phyloP scores from a whole-genome alignment of 2,888 invertebrate genomes.

The Drepanosiphum platanoidis region DNA sequence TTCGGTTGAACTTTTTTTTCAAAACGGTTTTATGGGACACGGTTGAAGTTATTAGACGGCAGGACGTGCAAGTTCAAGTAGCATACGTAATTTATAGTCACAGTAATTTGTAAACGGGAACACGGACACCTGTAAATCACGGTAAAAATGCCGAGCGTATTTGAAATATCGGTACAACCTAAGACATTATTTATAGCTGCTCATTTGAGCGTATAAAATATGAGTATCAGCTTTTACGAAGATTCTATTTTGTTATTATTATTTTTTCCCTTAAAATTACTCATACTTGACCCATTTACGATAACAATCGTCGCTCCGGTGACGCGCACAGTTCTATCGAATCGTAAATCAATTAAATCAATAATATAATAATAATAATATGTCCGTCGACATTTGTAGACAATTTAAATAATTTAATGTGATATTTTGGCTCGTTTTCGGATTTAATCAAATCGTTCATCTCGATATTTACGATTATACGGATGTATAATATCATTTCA shows the following conservation, averaged over 20 bases:
- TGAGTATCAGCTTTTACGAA: constrained; percentile 9
- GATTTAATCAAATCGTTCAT: too few relatives aligned
- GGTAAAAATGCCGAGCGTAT: neutral
- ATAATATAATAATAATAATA: neutral
- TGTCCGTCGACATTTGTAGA: neutral
- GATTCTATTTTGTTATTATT: neutral
- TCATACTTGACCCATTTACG: constrained; percentile 28
- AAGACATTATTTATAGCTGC: constrained; percentile 34
- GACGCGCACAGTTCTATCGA: neutral
- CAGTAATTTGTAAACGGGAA: constrained; percentile 43
- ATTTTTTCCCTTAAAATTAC: constrained; percentile 48
- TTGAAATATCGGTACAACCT: constrained; percentile 25
- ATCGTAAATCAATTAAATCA: neutral
- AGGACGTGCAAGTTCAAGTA: constrained; percentile 2
- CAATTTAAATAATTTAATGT: neutral
- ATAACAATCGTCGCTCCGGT: neutral
- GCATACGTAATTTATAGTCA: constrained; percentile 50
- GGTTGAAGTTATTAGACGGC: neutral
- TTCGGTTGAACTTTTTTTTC: constrained; percentile 17
- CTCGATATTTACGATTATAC: too few relatives aligned
- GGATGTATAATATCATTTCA: too few relatives aligned
- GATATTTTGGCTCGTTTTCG: too few relatives aligned
- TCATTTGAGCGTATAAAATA: constrained; percentile 35
- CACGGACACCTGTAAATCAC: constrained; percentile 50
- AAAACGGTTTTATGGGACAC: neutral